Evolutionary conservation across 2,888 invertebrate species (phyloP), one percentile per base, ranked within the genome.

Genomic region (Entomobrya multifasciata): DNA sequence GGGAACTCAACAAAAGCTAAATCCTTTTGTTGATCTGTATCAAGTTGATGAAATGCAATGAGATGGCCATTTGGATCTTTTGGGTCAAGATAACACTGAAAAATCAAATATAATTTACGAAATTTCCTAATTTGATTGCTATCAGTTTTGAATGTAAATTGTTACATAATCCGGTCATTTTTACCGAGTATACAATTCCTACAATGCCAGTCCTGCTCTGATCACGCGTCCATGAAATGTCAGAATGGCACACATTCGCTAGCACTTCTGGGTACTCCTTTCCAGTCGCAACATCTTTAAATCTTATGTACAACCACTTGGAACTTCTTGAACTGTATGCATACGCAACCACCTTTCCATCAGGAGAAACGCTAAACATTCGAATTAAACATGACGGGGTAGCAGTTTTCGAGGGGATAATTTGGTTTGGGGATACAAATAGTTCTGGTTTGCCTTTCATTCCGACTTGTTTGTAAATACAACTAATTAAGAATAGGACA

Each of bases 171-270:
- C n/a, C n/a, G n/a, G n/a, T n/a, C n/a, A n/a, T n/a, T n/a, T n/a
- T n/a, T n/a, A 96, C 96, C 83, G 96, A 96, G 93, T 99, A 99
- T 93, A 99, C 99, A 91, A 99, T 94, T 60, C 99, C 99, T 92
- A 95, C 95, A 92, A 49, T 49, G 0, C 49, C 27, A 11, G 20
- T 44, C n/a, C 47, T 47, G 27, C 47, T 6, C 17, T 49, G 72
- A 25, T 99, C 98, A 92, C 97, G 97, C 30, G 97, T 97, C 99
- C 99, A 99, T 0, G 97, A 94, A 93, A 99, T 95, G 15, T 95
- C 94, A 1, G 98, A 96, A 93, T 96, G 98, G 93, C 98, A 99
- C 0, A 98, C 96, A 92, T 97, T 96, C 91, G 96, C 95, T 89
- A 99, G 93, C 15, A 95, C 94, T 92, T 99, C 99, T 15, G 96